Conservation (phyloP, 1,140 invertebrate species). For the Paralvinella palmiformis region DNA sequence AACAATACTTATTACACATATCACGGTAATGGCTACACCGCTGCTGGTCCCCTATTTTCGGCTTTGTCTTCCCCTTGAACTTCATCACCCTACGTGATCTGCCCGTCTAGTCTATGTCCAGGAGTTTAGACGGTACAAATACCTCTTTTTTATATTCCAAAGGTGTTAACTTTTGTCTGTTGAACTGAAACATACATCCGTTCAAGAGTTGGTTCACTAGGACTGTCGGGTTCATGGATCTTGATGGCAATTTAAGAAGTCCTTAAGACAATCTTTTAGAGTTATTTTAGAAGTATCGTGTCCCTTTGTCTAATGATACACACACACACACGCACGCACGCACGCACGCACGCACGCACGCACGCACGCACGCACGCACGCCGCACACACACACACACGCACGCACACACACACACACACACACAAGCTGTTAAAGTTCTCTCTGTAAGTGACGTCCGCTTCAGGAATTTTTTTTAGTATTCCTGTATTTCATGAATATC, state of each 20-base stretch:
- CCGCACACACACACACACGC: too few relatives aligned
- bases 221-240: not conserved
- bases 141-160: too few relatives aligned
- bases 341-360: slow-evolving; percentile 23
- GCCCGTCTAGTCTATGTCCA: not conserved
- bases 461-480: too few relatives aligned
- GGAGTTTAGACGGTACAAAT: not conserved
- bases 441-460: too few relatives aligned
- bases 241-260: too few relatives aligned
- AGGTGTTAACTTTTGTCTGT: too few relatives aligned
- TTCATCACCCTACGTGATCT: not conserved
- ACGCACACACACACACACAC: too few relatives aligned
- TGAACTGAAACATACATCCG: too few relatives aligned
- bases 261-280: not conserved
- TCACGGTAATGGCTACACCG: too few relatives aligned
- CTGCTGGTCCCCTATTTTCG: not conserved
- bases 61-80: not conserved
- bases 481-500: too few relatives aligned
- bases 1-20: not conserved
- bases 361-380: slow-evolving; percentile 23
- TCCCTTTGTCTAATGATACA: too few relatives aligned
- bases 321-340: slow-evolving; percentile 19
- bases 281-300: not conserved
- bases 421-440: too few relatives aligned
- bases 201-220: not conserved